These are phyloP conservation scores for Gymnopithys bicolor DNA, from an alignment of 2,797 vertebrate species.

Conservation along the genomic window DNA sequence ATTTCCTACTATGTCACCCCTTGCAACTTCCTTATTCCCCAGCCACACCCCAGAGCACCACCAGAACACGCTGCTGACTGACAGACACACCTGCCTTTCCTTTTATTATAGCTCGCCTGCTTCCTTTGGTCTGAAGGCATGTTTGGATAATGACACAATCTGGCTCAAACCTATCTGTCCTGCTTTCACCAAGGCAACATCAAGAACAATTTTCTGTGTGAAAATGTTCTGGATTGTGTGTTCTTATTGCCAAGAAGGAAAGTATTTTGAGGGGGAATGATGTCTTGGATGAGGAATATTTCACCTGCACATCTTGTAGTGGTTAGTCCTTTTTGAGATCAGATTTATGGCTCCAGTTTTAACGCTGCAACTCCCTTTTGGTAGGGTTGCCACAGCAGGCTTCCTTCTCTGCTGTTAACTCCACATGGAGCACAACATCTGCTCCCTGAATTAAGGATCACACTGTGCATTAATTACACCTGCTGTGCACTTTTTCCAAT, in stretches of 20 bases:
- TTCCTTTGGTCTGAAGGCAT: neutral
- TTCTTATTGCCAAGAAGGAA: neutral
- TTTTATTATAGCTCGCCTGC: neutral
- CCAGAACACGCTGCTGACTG: neutral
- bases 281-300: neutral
- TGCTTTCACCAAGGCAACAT: neutral
- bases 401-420: neutral
- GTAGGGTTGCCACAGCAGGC: neutral
- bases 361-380: neutral
- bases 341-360: neutral
- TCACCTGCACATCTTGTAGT: neutral
- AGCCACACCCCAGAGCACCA: neutral
- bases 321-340: neutral
- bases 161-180: neutral
- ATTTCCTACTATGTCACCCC: neutral
- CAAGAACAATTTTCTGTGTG: neutral
- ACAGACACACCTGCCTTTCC: neutral
- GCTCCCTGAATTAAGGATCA: slow-evolving; percentile 46
- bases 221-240: neutral
- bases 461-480: slow-evolving; percentile 51
- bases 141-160: neutral
- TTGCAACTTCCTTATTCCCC: neutral
- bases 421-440: slow-evolving; percentile 40
- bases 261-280: neutral
- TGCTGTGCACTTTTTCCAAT: slow-evolving; percentile 55